These are phyloP conservation scores for Aelia acuminata DNA, from an alignment of 2,888 invertebrate genomes.

Conservation along the genomic window DNA sequence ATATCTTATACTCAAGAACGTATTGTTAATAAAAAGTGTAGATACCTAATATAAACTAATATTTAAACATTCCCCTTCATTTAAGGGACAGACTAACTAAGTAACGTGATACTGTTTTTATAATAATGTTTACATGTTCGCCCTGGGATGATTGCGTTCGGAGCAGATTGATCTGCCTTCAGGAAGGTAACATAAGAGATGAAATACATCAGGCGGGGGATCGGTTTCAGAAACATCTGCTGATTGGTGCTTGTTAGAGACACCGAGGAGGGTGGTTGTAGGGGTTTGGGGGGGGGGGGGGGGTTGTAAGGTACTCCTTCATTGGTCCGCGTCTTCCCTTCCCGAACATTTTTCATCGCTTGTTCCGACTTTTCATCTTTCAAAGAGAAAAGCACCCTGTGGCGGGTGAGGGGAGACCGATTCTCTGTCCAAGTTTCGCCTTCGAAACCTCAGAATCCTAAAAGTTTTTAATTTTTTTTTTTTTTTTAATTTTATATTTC, in stretches of 20 bases:
- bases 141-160: background rate
- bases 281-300: background rate
- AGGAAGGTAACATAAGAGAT: conserved; percentile 26
- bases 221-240: conserved; percentile 40
- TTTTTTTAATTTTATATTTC: background rate
- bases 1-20: no score
- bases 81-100: no score
- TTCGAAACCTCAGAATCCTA: background rate
- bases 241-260: conserved; percentile 43
- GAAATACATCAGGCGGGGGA: conserved; percentile 39
- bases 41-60: no score
- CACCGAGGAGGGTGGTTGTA: background rate
- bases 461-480: background rate
- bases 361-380: conserved; percentile 1
- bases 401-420: background rate
- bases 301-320: background rate
- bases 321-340: background rate
- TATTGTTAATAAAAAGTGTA: no score
- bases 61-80: no score
- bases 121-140: background rate
- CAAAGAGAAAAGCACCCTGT: background rate
- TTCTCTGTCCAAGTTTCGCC: background rate
- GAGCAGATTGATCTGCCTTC: background rate
- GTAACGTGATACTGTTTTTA: background rate
- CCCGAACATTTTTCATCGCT: conserved; percentile 34